Evolutionary conservation across 2,113 vertebrate species (phyloP), one percentile per base, ranked within the genome.

Genomic region (Gadus chalcogrammus): DNA sequence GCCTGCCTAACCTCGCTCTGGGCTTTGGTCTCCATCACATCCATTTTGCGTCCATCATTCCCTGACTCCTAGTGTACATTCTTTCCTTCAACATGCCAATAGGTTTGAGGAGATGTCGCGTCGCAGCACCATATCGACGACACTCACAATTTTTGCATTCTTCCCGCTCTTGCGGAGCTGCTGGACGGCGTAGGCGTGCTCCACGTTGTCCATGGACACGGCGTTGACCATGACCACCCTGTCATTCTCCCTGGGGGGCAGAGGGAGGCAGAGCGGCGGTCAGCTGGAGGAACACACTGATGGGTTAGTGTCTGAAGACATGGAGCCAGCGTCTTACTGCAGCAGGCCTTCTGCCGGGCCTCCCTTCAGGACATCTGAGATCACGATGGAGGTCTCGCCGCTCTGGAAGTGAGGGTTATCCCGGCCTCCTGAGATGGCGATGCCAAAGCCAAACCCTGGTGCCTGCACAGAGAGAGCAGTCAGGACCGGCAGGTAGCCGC

Each of bases 351-450:
- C 97, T 1, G 97, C 97, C 2, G 97, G 97, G 15, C 97, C 96
- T 85, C 97, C 97, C 85, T 99, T 99, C 79, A 99, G 92, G 77
- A 99, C 97, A 77, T 99, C 97, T 18, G 97, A 99, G 87, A 99
- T 99, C 69, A 99, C 97, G 76, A 99, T 99, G 15, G 97, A 99
- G 22, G 97, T 99, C 89, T 99, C 97, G 17, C 97, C 97, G 28
- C 97, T 99, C 92, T 99, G 97, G 90, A 99, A 99, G 88, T 99
- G 97, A 80, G 97, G 97, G 85, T 99, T 99, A 91, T 99, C 97
- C 90, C 95, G 94, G 86, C 97, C 97, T 82, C 97, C 97, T 71
- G 97, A 99, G 93, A 99, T 99, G 84, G 97, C 97, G 79, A 99
- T 99, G 82, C 96, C 97, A 81, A 99, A 99, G 73, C 97, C 97